A percentile compares a stretch with the other conserved stretches of the same genome.
Conservation (phyloP, 2,888 invertebrate genomes). For the Darwinula stevensoni region DNA sequence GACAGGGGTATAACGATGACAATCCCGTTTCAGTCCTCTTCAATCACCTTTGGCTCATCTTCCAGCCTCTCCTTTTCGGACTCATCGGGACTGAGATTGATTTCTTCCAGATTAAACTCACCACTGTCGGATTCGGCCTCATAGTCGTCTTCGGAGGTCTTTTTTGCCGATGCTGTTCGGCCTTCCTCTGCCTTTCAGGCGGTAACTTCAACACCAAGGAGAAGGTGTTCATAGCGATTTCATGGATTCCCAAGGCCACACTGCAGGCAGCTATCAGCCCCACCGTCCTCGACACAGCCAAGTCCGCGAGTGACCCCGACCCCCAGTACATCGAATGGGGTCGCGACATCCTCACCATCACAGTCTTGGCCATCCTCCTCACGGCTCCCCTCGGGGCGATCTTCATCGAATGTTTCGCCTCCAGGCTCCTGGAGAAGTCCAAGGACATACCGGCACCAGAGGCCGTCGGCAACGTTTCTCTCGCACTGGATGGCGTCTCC, state of each 20-base stretch:
- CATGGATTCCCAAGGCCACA: slow-evolving; percentile 94
- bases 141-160: neutral
- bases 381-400: no score
- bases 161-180: neutral
- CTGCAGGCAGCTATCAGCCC: slow-evolving; percentile 27
- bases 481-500: no score
- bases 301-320: no score
- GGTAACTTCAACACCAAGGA: slow-evolving; percentile 60
- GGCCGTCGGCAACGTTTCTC: no score
- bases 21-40: slow-evolving; percentile 64
- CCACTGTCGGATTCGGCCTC: slow-evolving; percentile 13
- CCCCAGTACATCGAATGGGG: no score
- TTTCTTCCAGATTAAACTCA: slow-evolving; percentile 19
- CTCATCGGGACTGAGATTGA: slow-evolving; percentile 73
- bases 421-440: no score
- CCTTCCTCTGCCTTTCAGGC: slow-evolving; percentile 16
- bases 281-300: no score
- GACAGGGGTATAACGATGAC: no score
- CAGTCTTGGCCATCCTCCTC: no score
- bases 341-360: no score
- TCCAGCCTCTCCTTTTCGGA: slow-evolving; percentile 76
- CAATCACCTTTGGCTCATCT: slow-evolving; percentile 80
- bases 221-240: slow-evolving; percentile 59
- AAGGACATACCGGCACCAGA: no score
- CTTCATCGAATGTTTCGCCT: no score